Evolutionary conservation across 2,797 vertebrate genomes (phyloP), one percentile per base, ranked within the genome.

Genomic region (Melanotaenia nigrans): DNA sequence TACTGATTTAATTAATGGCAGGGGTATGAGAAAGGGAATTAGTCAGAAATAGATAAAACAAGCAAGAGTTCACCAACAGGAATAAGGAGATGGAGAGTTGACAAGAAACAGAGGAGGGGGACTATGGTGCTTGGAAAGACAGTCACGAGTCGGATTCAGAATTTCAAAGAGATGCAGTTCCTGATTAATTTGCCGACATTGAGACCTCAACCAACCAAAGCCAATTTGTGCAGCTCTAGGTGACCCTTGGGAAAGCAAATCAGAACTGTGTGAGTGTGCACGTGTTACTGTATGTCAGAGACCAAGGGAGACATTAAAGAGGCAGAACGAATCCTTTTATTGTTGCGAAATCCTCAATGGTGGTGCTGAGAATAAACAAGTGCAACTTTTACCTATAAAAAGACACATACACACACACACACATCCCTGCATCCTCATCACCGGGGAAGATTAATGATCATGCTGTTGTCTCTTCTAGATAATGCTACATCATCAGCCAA

Each of bases 151-250:
- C 28, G 40, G 85, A 84, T 82, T 77, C 81, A 78, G 71, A 85
- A 71, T 82, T 80, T 84, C 82, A 86, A 87, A 90, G 78, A 76
- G 78, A 82, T 77, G 81, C 75, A 82, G 82, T n/a, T 68, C 68
- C 78, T 81, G 67, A 79, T 81, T 90, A 87, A 92, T 89, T 85
- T 84, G 75, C 77, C 67, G 54, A 73, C 33, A 33, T 75, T 57
- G 82, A 89, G 77, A 90, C 79, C 77, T 85, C 82, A 75, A 82
- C 84, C 81, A 83, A 81, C 81, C 69, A 69, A 79, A 86, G 84
- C 87, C 85, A 89, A 91, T 91, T 85, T 87, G 87, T 85, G 85
- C 70, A 66, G 82, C 85, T 87, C 74, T 87, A 90, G 86, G 88
- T 90, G 87, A 92, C 89, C 87, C 85, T 14, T 12, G 75, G 83